Conservation (phyloP, 2,113 vertebrate species). For the Paratilapia polleni region DNA sequence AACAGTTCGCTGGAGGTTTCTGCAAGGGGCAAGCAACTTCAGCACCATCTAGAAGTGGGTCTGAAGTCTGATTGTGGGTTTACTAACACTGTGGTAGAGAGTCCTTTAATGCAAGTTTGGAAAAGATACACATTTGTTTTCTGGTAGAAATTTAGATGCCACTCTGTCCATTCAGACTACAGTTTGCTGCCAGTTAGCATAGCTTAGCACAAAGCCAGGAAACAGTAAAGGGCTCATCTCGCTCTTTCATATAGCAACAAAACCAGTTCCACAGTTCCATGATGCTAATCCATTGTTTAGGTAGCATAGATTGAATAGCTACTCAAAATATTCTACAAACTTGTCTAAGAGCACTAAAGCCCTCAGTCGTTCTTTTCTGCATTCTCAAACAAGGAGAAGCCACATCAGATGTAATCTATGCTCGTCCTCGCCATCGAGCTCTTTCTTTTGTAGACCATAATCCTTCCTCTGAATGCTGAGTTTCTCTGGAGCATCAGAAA, state of each 20-base stretch:
- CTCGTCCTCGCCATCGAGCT: not conserved
- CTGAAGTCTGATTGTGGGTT: not conserved
- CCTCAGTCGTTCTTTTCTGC: not conserved
- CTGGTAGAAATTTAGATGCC: not conserved
- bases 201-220: not conserved
- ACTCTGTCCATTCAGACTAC: not conserved
- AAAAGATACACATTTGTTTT: not conserved
- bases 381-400: not conserved
- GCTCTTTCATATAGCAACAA: not conserved
- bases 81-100: conserved; percentile 32
- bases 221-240: not conserved
- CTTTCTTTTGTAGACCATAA: no score
- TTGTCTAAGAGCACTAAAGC: not conserved
- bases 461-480: no score
- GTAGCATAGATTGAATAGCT: not conserved
- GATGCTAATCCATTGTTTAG: not conserved
- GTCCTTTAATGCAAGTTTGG: not conserved
- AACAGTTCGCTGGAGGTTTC: not conserved
- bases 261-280: not conserved
- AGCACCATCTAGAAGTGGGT: not conserved
- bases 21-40: conserved; percentile 17
- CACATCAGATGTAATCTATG: not conserved
- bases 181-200: not conserved
- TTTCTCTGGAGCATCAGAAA: not conserved
- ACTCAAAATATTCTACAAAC: not conserved